Conservation (phyloP, 2,888 invertebrate species). For the Perdita meconis region DNA sequence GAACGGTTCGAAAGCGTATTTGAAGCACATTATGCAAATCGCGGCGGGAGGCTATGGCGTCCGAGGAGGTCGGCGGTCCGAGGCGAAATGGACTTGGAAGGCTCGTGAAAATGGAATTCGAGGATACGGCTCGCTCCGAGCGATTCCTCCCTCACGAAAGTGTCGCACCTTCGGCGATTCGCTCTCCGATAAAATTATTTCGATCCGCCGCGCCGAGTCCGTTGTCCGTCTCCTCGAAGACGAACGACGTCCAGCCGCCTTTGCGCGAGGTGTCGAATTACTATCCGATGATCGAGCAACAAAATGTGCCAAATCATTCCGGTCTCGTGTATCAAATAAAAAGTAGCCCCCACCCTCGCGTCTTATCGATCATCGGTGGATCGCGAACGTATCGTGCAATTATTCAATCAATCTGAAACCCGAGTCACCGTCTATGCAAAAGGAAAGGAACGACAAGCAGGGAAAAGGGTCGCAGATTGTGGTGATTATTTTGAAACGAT, state of each 20-base stretch:
- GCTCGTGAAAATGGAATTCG: neutral
- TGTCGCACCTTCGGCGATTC: neutral
- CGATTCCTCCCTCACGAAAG: neutral
- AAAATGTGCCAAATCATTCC: neutral
- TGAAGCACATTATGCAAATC: constrained; percentile 50
- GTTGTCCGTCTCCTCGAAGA: neutral
- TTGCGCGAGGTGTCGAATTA: constrained; percentile 4
- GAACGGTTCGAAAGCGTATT: constrained; percentile 40
- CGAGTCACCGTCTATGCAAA: neutral
- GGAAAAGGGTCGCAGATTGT: neutral
- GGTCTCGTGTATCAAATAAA: constrained; percentile 3
- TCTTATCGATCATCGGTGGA: neutral
- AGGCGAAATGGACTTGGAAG: constrained; percentile 40
- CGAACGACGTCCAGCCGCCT: neutral
- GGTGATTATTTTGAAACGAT: constrained; percentile 7
- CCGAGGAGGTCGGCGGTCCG: constrained; percentile 21
- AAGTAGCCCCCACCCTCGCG: neutral
- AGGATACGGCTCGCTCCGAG: neutral
- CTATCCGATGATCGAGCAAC: neutral
- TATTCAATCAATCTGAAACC: neutral
- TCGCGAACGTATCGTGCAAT: constrained; percentile 1
- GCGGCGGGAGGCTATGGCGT: constrained; percentile 6
- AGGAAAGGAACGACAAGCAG: neutral
- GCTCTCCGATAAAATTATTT: constrained; percentile 5
- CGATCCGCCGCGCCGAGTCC: neutral